Base-by-base conservation (phyloP, 2,113 vertebrate species). In the Eira barbara region DNA sequence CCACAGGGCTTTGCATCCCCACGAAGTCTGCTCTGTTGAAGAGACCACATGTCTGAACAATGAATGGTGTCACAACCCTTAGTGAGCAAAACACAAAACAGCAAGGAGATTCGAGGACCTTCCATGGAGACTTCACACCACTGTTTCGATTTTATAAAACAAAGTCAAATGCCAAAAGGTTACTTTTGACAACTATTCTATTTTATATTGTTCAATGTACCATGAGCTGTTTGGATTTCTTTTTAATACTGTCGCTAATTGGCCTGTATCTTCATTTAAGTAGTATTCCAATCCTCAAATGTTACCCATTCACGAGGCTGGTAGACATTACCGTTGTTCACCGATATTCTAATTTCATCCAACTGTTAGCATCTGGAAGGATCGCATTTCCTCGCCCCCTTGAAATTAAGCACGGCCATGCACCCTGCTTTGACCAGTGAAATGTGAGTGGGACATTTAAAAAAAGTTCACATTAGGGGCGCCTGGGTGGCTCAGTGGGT, bases 1-100 rank as follows among this genome's bases (percentile, higher is more conserved):
- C 3, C 17, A 4, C 1, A 5, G 25, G 29, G 1, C 2, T 21
- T 0, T 4, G 23, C 25, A 55, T 29, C 36, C 49, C 25, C 7
- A n/a, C 18, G 27, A 59, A 85, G 47, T 13, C 25, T 34, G 23
- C 49, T 73, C 29, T 23, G 39, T 20, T 73, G 59, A 71, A 81
- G 69, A 49, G 47, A 86, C 29, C 55, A 15, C 1, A 0, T 2
- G 31, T 76, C 39, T 7, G 6, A 65, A 21, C 47, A 23, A 29
- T 3, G 18, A 31, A 69, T 3, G 23, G 23, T 8, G 0, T 12
- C 55, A 90, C 11, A 13, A 55, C 49, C 23, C 59, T 74, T 29
- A 29, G 7, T 9, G 63, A 39, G 21, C n/a, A 45, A 65, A 69
- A 86, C 36, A 15, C 29, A 74, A 31, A 67, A 78, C 34, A 9